Conservation (phyloP, 2,888 invertebrate species). For the Diaprepes abbreviatus region DNA sequence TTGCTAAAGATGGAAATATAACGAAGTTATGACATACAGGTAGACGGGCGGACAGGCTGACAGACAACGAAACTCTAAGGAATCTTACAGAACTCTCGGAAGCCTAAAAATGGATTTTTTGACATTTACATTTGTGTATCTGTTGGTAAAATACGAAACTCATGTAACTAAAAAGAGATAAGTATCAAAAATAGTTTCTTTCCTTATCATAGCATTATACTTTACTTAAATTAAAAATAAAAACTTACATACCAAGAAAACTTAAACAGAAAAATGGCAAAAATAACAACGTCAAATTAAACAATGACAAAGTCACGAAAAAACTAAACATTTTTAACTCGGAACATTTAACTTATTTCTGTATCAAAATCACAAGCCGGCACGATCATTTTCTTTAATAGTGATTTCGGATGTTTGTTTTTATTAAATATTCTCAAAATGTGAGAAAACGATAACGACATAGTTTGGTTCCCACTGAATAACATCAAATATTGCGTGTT, state of each 20-base stretch:
- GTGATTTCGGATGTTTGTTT: constrained; percentile 2
- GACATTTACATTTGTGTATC: too few species aligned
- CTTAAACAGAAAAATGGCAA: constrained; percentile 57
- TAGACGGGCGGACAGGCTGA: too few species aligned
- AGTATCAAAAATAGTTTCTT: too few species aligned
- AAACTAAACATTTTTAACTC: constrained; percentile 59
- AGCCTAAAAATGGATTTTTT: too few species aligned
- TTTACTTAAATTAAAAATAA: too few species aligned
- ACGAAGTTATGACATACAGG: too few species aligned
- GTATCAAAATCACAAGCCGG: background rate
- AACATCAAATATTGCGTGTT: constrained; percentile 8
- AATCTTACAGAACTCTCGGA: too few species aligned
- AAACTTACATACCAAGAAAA: constrained; percentile 59
- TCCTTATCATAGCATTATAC: too few species aligned
- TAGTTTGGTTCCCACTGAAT: constrained; percentile 14
- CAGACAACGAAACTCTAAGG: too few species aligned
- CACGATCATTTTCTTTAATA: constrained; percentile 28
- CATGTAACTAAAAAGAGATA: too few species aligned
- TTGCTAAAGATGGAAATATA: too few species aligned
- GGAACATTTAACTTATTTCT: background rate
- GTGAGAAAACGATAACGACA: constrained; percentile 25
- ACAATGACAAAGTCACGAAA: constrained; percentile 57
- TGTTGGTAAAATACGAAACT: too few species aligned
- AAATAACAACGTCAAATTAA: constrained; percentile 55
- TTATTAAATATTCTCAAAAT: constrained; percentile 3